Evolutionary conservation across 1,140 invertebrate genomes (phyloP).

Genomic region (Piezodorus guildinii): DNA sequence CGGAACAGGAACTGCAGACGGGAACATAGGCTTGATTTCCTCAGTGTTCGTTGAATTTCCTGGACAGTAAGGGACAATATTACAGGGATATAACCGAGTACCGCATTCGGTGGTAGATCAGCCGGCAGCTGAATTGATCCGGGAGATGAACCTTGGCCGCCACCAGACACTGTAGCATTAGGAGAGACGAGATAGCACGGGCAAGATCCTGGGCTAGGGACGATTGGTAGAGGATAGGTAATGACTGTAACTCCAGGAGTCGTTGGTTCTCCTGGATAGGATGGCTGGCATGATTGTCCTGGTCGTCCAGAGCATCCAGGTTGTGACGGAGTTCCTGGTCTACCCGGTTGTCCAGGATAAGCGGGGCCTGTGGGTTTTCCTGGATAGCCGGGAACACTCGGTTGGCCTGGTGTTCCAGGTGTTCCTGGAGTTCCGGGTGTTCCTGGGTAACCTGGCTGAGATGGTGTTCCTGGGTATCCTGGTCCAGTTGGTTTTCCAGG

Average conservation of each 20-base stretch:
- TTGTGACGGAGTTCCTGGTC: slow-evolving; percentile 21
- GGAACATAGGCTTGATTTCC: slow-evolving; percentile 41
- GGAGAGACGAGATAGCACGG: slow-evolving; percentile 43
- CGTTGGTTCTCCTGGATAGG: slow-evolving; percentile 20
- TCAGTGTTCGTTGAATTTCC: slow-evolving; percentile 34
- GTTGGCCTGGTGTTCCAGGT: slow-evolving; percentile 30
- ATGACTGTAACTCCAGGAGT: slow-evolving; percentile 33
- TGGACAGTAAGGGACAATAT: slow-evolving; percentile 45
- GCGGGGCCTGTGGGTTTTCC: slow-evolving; percentile 23
- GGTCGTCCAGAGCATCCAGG: slow-evolving; percentile 26
- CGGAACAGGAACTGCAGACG: slow-evolving; percentile 40
- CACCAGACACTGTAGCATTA: slow-evolving; percentile 26
- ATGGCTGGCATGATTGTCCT: slow-evolving; percentile 23
- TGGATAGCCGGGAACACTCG: slow-evolving; percentile 26
- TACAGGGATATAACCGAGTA: slow-evolving; percentile 46
- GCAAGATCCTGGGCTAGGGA: slow-evolving; percentile 40
- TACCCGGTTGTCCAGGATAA: slow-evolving; percentile 22
- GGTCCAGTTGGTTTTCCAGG: slow-evolving; percentile 29
- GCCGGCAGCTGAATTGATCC: slow-evolving; percentile 10
- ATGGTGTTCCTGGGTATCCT: slow-evolving; percentile 26
- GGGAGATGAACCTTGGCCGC: neutral
- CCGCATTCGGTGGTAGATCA: slow-evolving; percentile 34
- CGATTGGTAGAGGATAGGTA: slow-evolving; percentile 41
- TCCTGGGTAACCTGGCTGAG: slow-evolving; percentile 28
- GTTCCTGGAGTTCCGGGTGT: slow-evolving; percentile 30